Evolutionary conservation across 2,113 vertebrate genomes (phyloP).

Genomic region (Saccopteryx leptura): DNA sequence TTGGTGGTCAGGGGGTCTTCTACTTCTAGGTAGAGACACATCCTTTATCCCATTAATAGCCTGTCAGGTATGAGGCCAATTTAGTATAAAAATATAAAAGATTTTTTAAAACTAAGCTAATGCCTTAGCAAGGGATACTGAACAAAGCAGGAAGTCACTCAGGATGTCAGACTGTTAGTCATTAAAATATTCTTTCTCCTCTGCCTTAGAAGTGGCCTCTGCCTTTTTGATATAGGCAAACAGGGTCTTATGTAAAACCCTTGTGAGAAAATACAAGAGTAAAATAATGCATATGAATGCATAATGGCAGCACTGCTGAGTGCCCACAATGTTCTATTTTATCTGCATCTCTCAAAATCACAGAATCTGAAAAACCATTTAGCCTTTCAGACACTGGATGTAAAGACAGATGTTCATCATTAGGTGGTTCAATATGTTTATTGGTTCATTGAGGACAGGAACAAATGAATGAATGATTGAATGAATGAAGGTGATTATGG

Average conservation of each 20-base stretch:
- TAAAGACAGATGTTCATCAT: constrained; percentile 84
- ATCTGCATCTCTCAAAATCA: constrained; percentile 72
- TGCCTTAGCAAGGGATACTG: constrained; percentile 56
- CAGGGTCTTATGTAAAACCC: background rate
- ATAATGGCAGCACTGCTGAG: constrained; percentile 15
- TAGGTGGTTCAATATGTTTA: constrained; percentile 76
- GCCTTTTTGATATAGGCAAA: background rate
- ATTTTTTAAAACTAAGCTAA: constrained; percentile 47
- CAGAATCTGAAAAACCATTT: constrained; percentile 67
- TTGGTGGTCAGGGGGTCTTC: background rate
- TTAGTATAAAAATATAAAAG: constrained; percentile 27
- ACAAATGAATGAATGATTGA: constrained; percentile 73
- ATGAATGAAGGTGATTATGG: constrained; percentile 76
- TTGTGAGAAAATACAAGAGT: no score
- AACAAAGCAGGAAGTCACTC: constrained; percentile 19
- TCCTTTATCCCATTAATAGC: background rate
- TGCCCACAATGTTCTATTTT: constrained; percentile 54
- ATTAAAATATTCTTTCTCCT: constrained; percentile 27
- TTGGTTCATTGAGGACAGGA: constrained; percentile 50
- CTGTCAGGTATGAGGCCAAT: background rate
- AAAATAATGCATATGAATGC: no score
- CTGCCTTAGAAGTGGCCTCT: constrained; percentile 56
- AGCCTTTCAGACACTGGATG: constrained; percentile 74
- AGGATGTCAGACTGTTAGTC: background rate
- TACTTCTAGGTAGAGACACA: background rate